A percentile compares a stretch with the other conserved stretches of the same genome.
Conservation (phyloP, 2,888 invertebrate genomes). For the Lasioglossum leucozonium region DNA sequence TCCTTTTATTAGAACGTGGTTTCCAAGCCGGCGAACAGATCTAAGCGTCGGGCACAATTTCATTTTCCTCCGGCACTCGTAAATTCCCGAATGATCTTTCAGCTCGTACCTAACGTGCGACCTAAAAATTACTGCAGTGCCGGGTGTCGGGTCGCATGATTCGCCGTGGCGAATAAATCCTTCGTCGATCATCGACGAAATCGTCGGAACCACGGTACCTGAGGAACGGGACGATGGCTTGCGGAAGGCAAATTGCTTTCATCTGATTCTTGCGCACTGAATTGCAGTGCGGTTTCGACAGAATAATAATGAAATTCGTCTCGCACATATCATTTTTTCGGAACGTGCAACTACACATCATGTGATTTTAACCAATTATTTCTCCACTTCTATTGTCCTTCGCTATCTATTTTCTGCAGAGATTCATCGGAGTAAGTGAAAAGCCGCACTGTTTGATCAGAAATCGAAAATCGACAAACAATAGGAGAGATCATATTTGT, state of each 20-base stretch:
- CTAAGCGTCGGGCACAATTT: slow-evolving; percentile 30
- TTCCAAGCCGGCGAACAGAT: slow-evolving; percentile 25
- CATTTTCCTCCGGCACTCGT: slow-evolving; percentile 31
- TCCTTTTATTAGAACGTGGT: slow-evolving; percentile 32
- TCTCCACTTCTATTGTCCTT: too few relatives aligned
- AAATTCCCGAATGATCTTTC: slow-evolving; percentile 28
- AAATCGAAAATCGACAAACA: background rate
- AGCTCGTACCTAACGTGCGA: slow-evolving; percentile 11
- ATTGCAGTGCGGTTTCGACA: too few relatives aligned
- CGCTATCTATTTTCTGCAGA: background rate
- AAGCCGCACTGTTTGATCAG: background rate
- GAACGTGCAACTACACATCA: background rate
- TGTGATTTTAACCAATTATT: background rate
- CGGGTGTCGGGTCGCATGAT: slow-evolving; percentile 2
- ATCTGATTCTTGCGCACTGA: too few relatives aligned
- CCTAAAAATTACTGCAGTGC: background rate
- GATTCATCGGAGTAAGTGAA: background rate
- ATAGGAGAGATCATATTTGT: background rate
- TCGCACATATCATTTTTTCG: too few relatives aligned
- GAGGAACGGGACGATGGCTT: too few relatives aligned
- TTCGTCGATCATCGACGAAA: background rate
- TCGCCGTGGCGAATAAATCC: slow-evolving; percentile 6
- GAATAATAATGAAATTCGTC: too few relatives aligned
- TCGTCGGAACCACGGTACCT: background rate
- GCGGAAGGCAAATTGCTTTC: too few relatives aligned